phyloP scores from a whole-genome alignment of 2,113 vertebrate species.

The Macrotus californicus region DNA sequence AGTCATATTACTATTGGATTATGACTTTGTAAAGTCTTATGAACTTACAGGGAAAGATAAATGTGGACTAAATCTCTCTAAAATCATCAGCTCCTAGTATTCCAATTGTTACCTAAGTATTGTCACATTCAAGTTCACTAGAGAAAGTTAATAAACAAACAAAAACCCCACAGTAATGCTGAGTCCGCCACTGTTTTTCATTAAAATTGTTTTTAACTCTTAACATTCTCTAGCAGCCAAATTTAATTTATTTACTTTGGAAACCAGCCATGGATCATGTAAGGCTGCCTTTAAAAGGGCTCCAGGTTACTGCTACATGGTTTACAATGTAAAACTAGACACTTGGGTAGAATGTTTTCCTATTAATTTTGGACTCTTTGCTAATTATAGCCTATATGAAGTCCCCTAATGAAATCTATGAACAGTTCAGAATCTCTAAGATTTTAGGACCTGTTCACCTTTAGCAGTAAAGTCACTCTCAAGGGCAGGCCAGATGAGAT shows the following conservation, averaged over 20 bases:
- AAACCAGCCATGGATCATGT: conserved; percentile 48
- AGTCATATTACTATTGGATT: background rate
- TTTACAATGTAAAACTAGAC: conserved; percentile 37
- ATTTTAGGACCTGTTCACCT: conserved; percentile 39
- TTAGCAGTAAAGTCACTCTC: background rate
- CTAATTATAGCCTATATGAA: conserved; percentile 55
- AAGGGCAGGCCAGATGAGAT: background rate
- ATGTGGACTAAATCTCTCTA: background rate
- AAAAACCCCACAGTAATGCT: background rate
- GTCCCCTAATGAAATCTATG: conserved; percentile 42
- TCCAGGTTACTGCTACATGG: conserved; percentile 27
- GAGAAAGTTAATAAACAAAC: background rate
- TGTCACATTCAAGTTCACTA: background rate
- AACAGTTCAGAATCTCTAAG: conserved; percentile 34
- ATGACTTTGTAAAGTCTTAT: background rate
- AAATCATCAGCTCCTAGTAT: background rate
- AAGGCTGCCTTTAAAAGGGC: conserved; percentile 50
- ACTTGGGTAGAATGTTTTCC: background rate
- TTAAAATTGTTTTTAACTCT: conserved; percentile 63
- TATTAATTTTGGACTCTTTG: conserved; percentile 64
- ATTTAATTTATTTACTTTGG: conserved; percentile 66
- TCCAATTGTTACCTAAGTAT: background rate
- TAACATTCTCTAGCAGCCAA: conserved; percentile 31
- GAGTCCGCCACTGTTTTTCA: conserved; percentile 48
- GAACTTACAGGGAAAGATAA: background rate